Evolutionary conservation across 2,797 vertebrate species (phyloP).

Genomic region (Hydrophis major): DNA sequence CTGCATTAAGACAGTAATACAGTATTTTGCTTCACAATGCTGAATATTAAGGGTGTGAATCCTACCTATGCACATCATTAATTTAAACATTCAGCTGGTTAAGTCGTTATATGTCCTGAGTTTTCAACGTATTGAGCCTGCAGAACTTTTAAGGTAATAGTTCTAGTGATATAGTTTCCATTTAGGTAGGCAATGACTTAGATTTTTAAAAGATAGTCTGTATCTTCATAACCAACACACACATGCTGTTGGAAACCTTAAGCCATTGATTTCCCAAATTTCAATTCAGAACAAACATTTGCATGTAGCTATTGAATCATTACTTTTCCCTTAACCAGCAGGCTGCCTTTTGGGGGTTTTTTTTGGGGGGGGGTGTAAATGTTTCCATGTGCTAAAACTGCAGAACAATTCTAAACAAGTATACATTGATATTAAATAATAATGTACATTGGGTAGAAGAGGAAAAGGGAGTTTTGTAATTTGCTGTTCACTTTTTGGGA

Average conservation of each 20-base stretch:
- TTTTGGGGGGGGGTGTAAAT: neutral
- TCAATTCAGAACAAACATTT: slow-evolving; percentile 11
- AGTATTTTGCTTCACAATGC: neutral
- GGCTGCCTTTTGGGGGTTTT: neutral
- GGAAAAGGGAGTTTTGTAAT: neutral
- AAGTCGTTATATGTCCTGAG: neutral
- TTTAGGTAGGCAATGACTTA: neutral
- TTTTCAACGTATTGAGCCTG: too few species aligned
- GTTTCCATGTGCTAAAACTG: slow-evolving; percentile 6
- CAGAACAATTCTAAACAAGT: slow-evolving; percentile 28
- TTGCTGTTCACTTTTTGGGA: slow-evolving; percentile 37
- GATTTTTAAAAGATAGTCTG: slow-evolving; percentile 2
- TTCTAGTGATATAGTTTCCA: neutral
- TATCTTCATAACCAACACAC: neutral
- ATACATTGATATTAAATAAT: slow-evolving; percentile 16
- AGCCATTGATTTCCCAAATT: neutral
- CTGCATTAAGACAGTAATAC: neutral
- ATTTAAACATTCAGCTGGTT: neutral
- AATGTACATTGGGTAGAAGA: neutral
- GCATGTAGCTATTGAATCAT: slow-evolving; percentile 4
- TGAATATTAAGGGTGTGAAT: neutral
- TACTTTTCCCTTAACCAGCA: slow-evolving; percentile 13
- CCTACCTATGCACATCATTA: neutral
- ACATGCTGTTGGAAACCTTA: neutral
- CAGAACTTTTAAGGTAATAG: neutral